These are phyloP conservation scores for Scomber scombrus DNA, from an alignment of 2,113 vertebrate genomes.

Conservation along the genomic window DNA sequence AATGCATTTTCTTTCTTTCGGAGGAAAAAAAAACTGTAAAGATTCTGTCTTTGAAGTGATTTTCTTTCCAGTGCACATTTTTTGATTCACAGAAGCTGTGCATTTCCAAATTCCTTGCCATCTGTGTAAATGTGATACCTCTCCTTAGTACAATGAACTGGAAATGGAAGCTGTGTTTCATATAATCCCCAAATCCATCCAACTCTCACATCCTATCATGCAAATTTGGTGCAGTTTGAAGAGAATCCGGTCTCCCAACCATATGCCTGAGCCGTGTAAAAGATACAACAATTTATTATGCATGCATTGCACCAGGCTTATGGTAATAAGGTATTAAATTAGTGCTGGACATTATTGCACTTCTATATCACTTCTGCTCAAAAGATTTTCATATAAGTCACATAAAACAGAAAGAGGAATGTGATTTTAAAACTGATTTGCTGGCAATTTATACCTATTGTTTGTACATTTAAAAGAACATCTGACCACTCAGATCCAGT, in stretches of 20 bases:
- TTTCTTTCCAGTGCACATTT: constrained; percentile 60
- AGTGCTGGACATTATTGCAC: constrained; percentile 88
- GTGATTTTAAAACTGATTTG: constrained; percentile 73
- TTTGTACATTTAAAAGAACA: constrained; percentile 41
- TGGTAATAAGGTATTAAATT: constrained; percentile 90
- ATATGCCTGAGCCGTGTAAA: constrained; percentile 85
- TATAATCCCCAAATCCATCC: constrained; percentile 89
- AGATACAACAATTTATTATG: constrained; percentile 90
- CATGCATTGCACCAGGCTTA: constrained; percentile 87
- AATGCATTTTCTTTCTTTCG: constrained; percentile 26
- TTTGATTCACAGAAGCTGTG: constrained; percentile 76
- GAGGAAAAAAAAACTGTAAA: constrained; percentile 38
- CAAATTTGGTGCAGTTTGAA: constrained; percentile 87
- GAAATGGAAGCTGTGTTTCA: constrained; percentile 87
- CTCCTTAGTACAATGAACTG: constrained; percentile 86
- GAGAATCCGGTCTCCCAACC: constrained; percentile 83
- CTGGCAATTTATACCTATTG: neutral
- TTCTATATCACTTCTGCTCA: constrained; percentile 83
- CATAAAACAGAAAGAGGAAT: constrained; percentile 74
- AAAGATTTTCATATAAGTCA: constrained; percentile 81
- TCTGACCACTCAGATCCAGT: constrained; percentile 47
- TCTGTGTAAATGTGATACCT: constrained; percentile 88
- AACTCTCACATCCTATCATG: constrained; percentile 90
- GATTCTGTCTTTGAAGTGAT: constrained; percentile 69
- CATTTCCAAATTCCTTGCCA: constrained; percentile 83